phyloP scores from a whole-genome alignment of 2,888 invertebrate species.

The Iphiclides podalirius region DNA sequence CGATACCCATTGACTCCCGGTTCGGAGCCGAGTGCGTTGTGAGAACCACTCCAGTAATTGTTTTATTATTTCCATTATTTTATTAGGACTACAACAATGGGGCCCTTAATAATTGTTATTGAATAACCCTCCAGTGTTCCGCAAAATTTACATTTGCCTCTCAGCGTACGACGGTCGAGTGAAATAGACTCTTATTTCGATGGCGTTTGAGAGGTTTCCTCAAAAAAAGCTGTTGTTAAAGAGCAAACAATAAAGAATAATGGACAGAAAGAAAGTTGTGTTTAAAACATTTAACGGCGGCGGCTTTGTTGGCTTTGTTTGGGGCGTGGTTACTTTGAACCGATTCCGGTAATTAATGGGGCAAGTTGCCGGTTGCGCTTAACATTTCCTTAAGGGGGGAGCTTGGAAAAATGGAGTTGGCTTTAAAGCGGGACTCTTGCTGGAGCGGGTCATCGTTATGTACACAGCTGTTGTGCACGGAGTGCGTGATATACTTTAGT shows the following conservation, averaged over 20 bases:
- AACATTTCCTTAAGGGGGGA: no score
- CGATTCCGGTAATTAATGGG: no score
- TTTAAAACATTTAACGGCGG: slow-evolving; percentile 29
- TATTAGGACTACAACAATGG: slow-evolving; percentile 26
- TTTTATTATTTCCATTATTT: slow-evolving; percentile 40
- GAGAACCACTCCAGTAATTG: slow-evolving; percentile 32
- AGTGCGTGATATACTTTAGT: no score
- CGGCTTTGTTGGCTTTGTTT: slow-evolving; percentile 29
- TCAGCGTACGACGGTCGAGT: not conserved
- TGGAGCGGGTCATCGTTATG: no score
- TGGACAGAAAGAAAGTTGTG: slow-evolving; percentile 24
- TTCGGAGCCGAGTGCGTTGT: slow-evolving; percentile 25
- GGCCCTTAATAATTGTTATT: slow-evolving; percentile 36
- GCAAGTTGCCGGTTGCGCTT: slow-evolving; percentile 15
- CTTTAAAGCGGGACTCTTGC: no score
- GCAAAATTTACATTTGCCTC: slow-evolving; percentile 20
- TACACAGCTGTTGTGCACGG: no score
- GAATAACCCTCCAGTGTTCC: slow-evolving; percentile 31
- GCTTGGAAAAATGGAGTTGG: no score
- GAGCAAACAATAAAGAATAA: slow-evolving; percentile 4
- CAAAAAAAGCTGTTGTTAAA: not conserved
- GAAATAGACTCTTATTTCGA: not conserved
- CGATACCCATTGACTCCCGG: slow-evolving; percentile 37
- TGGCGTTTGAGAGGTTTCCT: not conserved
- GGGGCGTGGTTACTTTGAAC: slow-evolving; percentile 32